phyloP scores from a whole-genome alignment of 1,140 invertebrate genomes.

The Ceratitis capitata region DNA sequence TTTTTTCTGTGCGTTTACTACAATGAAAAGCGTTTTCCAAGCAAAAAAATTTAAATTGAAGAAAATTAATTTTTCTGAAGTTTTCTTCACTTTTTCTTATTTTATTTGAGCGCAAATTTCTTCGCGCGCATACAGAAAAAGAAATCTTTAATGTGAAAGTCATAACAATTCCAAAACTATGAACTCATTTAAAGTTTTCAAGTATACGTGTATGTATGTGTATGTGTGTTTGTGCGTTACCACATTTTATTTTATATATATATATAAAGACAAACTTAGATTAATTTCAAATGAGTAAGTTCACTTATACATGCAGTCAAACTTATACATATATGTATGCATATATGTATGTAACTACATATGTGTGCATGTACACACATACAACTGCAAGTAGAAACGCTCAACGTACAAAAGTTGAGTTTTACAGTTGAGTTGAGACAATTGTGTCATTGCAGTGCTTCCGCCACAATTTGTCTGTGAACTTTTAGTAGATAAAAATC shows the following conservation, averaged over 20 bases:
- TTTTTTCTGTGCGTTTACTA: too few relatives aligned
- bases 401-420: background rate
- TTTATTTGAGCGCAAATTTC: too few relatives aligned
- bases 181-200: background rate
- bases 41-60: too few relatives aligned
- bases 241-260: too few relatives aligned
- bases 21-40: too few relatives aligned
- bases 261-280: background rate
- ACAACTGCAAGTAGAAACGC: too few relatives aligned
- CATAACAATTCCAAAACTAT: background rate
- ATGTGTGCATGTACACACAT: background rate
- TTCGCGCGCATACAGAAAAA: too few relatives aligned
- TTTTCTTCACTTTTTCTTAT: too few relatives aligned
- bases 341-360: background rate
- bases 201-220: too few relatives aligned
- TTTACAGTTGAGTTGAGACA: too few relatives aligned
- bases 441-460: background rate
- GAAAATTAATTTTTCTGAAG: too few relatives aligned
- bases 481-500: conserved; percentile 21
- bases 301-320: background rate
- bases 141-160: background rate
- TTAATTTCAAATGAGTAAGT: background rate
- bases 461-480: conserved; percentile 14
- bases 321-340: background rate
- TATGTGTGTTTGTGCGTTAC: background rate